phyloP scores from a whole-genome alignment of 2,888 invertebrate species.

The Isotomurus palustris region DNA sequence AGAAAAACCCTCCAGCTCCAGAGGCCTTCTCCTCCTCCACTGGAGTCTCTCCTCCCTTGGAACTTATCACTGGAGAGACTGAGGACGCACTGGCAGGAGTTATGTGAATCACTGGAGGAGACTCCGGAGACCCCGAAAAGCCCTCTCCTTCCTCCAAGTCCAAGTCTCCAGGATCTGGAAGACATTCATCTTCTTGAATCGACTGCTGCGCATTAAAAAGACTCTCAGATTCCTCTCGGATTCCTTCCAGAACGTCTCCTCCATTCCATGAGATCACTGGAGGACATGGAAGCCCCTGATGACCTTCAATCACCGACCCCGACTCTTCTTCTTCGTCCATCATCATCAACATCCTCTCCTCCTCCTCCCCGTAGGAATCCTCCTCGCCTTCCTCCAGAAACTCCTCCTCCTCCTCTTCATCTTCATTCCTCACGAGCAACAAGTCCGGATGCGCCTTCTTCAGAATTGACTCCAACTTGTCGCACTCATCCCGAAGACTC shows the following conservation, averaged over 20 bases:
- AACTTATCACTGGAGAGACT: not conserved
- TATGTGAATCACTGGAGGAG: constrained; percentile 38
- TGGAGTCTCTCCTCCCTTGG: not conserved
- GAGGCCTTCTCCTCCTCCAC: not conserved
- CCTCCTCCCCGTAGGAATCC: no score
- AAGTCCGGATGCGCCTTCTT: constrained; percentile 48
- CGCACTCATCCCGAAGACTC: constrained; percentile 81
- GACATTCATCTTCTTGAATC: not conserved
- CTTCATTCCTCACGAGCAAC: not conserved
- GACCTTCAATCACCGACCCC: not conserved
- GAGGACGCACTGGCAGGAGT: constrained; percentile 39
- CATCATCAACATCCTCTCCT: constrained; percentile 11
- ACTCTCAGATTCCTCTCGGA: constrained; percentile 36
- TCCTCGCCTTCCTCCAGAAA: not conserved
- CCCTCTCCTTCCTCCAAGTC: not conserved
- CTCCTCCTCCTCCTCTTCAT: not conserved
- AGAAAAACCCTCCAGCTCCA: no score
- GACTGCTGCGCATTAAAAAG: constrained; percentile 3
- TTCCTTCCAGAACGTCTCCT: constrained; percentile 30
- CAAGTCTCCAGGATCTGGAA: not conserved
- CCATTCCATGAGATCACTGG: no score
- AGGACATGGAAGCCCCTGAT: constrained; percentile 1
- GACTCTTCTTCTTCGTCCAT: constrained; percentile 18
- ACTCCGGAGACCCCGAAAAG: constrained; percentile 6
- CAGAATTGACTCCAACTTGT: constrained; percentile 74